Conservation (phyloP, 2,888 invertebrate genomes). For the Molanna angustata region DNA sequence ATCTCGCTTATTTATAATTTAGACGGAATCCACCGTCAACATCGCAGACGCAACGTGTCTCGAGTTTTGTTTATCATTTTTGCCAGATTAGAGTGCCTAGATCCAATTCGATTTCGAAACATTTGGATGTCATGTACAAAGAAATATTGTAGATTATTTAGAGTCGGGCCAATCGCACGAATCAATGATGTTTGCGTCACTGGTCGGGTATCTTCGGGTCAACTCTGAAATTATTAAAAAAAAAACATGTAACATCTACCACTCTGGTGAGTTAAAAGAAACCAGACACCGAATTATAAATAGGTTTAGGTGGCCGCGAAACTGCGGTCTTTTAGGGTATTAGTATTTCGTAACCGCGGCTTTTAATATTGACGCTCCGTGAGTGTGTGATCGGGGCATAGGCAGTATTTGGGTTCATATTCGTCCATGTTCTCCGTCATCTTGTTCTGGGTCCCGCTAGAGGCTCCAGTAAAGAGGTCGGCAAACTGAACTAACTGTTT, state of each 20-base stretch:
- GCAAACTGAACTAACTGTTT: background rate
- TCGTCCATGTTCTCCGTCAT: slow-evolving; percentile 3
- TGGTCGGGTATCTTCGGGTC: slow-evolving; percentile 2
- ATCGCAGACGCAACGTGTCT: slow-evolving; percentile 34
- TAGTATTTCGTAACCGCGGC: slow-evolving; percentile 10
- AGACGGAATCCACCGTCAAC: slow-evolving; percentile 21
- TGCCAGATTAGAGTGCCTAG: slow-evolving; percentile 50
- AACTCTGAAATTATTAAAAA: background rate
- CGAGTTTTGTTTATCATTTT: slow-evolving; percentile 28
- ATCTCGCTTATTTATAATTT: slow-evolving; percentile 23
- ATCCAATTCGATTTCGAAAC: slow-evolving; percentile 54
- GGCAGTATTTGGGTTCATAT: background rate
- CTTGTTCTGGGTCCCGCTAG: background rate
- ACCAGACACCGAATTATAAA: slow-evolving; percentile 11
- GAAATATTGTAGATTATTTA: slow-evolving; percentile 45
- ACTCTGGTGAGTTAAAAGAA: slow-evolving; percentile 5
- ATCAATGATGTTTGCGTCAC: background rate
- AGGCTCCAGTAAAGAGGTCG: background rate
- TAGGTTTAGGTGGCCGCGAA: slow-evolving; percentile 4
- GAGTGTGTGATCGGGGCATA: background rate
- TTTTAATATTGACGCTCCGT: slow-evolving; percentile 1
- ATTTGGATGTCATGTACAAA: slow-evolving; percentile 59
- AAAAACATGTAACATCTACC: background rate
- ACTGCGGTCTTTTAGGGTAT: background rate
- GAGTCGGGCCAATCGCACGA: slow-evolving; percentile 21